Base-by-base conservation (phyloP, 2,113 vertebrate genomes). In the Haplochromis burtoni region DNA sequence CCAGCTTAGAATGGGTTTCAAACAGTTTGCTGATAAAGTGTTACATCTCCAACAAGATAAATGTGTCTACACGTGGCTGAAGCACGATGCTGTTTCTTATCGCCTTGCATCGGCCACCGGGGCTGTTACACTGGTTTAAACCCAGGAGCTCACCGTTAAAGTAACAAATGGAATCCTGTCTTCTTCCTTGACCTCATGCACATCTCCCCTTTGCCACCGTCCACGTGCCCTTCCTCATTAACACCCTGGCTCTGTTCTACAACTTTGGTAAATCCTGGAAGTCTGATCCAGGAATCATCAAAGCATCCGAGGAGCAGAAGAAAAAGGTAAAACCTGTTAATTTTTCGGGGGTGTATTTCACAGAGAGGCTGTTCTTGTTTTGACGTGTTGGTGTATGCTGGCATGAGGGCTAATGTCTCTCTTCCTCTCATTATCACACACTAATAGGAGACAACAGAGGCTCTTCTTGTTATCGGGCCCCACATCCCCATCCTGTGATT, bases 231-330 rank as follows among this genome's bases (percentile, higher is more conserved):
- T 99, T 99, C 96, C 97, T 99, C 51, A 96, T 98, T 31, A 99
- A 98, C 96, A 99, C 97, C 31, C 42, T 98, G 93, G 97, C 97
- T 91, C 97, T 99, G 93, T 99, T 99, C 95, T 99, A 99, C 97
- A 99, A 99, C 96, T 99, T 99, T 91, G 98, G 98, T 49, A 99
- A 99, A 91, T 99, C 99, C 82, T 99, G 99, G 99, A 99, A 99
- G 90, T 99, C 99, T 29, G 99, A 99, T 94, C 98, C 99, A 2
- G 98, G 98, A 79, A 99, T 99, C 88, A 99, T 99, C 94, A 99
- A 99, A 97, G 99, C 99, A 17, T 98, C 98, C 0, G 99, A 99
- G 96, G 98, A 99, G 91, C 99, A 99, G 94, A 99, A 99, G 97
- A 99, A 99, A 95, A 99, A 99, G 98, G 98, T 89, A 76, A 68